phyloP scores from a whole-genome alignment of 2,888 invertebrate species.

The Hofmannophila pseudospretella region DNA sequence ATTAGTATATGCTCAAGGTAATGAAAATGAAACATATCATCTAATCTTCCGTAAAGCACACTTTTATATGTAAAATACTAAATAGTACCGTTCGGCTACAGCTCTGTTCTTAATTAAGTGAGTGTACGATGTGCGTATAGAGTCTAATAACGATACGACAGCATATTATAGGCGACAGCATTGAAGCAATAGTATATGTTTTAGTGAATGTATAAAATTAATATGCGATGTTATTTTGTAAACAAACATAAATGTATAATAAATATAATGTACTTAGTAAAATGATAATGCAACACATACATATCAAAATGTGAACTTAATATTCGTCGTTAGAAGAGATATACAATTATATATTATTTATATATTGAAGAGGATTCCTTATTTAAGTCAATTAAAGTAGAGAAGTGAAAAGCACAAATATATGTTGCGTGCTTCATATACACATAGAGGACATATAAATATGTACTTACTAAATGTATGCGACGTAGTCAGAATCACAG shows the following conservation, averaged over 20 bases:
- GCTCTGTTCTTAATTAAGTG: conserved; percentile 3
- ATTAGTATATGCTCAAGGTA: conserved; percentile 32
- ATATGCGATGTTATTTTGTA: conserved; percentile 48
- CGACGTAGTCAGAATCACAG: no score
- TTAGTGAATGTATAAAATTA: conserved; percentile 42
- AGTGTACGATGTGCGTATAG: no score
- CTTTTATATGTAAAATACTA: conserved; percentile 30
- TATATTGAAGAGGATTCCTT: conserved; percentile 66
- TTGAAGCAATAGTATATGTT: conserved; percentile 41
- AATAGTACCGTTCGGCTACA: not conserved
- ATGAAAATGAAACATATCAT: conserved; percentile 23
- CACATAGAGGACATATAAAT: conserved; percentile 29
- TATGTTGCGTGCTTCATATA: conserved; percentile 41
- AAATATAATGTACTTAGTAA: conserved; percentile 10
- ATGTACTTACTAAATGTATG: conserved; percentile 8
- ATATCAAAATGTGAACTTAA: conserved; percentile 64
- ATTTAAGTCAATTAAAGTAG: conserved; percentile 74
- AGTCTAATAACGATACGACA: no score
- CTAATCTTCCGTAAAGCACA: conserved; percentile 38
- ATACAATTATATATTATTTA: conserved; percentile 35
- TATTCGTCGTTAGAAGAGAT: conserved; percentile 45
- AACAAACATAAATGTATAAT: conserved; percentile 18
- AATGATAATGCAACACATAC: conserved; percentile 52
- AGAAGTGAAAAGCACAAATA: conserved; percentile 35
- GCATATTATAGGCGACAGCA: conserved; percentile 14